Evolutionary conservation across 2,113 vertebrate genomes (phyloP).

Genomic region (Sigmodon hispidus): DNA sequence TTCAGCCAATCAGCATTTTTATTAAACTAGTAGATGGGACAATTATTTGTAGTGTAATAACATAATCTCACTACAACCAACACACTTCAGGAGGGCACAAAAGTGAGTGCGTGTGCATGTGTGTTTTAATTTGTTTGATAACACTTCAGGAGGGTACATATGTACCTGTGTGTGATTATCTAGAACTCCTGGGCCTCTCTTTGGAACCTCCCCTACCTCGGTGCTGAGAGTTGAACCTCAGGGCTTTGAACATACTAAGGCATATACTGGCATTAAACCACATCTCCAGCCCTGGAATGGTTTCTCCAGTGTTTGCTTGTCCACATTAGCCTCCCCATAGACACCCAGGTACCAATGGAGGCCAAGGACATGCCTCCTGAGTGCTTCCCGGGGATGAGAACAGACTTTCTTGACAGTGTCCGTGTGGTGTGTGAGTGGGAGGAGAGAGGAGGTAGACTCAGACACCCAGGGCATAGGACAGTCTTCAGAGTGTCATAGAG

Average conservation of each 20-base stretch:
- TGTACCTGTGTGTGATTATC: neutral
- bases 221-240: neutral
- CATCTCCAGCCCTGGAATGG: neutral
- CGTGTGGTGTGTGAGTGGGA: rapidly evolving
- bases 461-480: neutral
- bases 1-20: too few relatives aligned
- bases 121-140: neutral
- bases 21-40: too few relatives aligned
- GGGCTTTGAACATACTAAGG: neutral
- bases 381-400: rapidly evolving
- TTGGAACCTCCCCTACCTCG: neutral
- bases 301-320: conserved; percentile 25
- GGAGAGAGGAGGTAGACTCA: neutral
- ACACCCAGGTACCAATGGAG: neutral
- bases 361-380: neutral
- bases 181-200: neutral
- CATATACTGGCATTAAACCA: neutral
- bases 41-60: too few relatives aligned
- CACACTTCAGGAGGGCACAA: too few relatives aligned
- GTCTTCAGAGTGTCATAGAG: neutral
- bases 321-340: neutral
- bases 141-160: too few relatives aligned
- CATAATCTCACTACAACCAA: too few relatives aligned
- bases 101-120: neutral
- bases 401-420: neutral